Conservation (phyloP, 2,113 vertebrate species). For the Mohoua ochrocephala region DNA sequence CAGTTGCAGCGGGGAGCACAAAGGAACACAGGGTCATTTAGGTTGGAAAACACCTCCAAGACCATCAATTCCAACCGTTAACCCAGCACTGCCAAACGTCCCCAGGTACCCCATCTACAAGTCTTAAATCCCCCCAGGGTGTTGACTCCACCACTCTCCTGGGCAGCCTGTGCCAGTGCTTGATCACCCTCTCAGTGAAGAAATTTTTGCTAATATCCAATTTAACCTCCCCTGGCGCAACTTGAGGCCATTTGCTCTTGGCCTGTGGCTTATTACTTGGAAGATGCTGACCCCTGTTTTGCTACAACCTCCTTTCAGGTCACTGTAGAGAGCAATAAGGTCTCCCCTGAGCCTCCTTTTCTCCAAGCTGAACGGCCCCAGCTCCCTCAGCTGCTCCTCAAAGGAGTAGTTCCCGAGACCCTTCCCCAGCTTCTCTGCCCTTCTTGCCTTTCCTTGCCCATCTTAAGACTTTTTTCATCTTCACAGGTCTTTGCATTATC, state of each 20-base stretch:
- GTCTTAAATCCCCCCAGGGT: background rate
- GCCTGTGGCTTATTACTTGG: background rate
- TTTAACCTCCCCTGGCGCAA: background rate
- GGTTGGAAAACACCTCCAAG: background rate
- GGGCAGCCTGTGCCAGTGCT: background rate
- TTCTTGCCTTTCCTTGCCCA: background rate
- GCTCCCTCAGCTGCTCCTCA: background rate
- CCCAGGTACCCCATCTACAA: background rate
- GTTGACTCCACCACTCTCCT: background rate
- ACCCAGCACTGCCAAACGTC: background rate
- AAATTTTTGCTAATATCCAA: background rate
- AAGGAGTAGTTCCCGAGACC: background rate
- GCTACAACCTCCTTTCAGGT: background rate
- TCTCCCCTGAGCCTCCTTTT: background rate
- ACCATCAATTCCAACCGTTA: rapidly evolving
- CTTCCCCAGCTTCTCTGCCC: background rate
- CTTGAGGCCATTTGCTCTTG: background rate
- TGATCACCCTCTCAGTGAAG: background rate
- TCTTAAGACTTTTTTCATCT: background rate
- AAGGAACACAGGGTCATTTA: background rate
- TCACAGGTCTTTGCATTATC: background rate
- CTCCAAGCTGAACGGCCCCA: background rate
- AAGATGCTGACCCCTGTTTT: background rate
- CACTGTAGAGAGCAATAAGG: background rate
- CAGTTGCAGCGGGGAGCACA: background rate